Conservation (phyloP, 1,140 invertebrate species). For the Orchesella cincta region DNA sequence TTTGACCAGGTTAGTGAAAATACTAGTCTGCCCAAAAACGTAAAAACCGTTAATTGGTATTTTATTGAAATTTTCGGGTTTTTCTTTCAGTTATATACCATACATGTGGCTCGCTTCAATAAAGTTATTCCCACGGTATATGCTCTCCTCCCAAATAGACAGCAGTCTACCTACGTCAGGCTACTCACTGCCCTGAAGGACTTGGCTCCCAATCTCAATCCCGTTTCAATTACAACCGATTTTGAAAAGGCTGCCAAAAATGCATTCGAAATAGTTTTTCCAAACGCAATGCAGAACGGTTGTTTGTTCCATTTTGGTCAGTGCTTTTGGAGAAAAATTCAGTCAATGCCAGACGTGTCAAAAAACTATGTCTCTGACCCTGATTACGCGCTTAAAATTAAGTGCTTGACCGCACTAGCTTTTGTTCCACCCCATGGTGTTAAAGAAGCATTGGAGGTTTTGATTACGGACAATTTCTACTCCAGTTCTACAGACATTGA, state of each 20-base stretch:
- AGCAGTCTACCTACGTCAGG: conserved; percentile 29
- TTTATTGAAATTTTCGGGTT: background rate
- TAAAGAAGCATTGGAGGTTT: background rate
- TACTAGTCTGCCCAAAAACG: background rate
- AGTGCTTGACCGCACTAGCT: conserved; percentile 28
- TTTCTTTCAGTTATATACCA: conserved; percentile 22
- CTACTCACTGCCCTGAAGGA: conserved; percentile 9
- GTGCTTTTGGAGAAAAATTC: conserved; percentile 23
- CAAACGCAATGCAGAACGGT: background rate
- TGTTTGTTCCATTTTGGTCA: conserved; percentile 34
- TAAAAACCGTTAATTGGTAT: no score
- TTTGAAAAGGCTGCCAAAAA: conserved; percentile 4
- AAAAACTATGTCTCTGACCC: background rate
- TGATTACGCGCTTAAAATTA: conserved; percentile 5
- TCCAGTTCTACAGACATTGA: background rate
- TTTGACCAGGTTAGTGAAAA: background rate
- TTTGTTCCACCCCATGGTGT: conserved; percentile 34
- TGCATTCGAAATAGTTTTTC: conserved; percentile 4
- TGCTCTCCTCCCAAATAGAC: conserved; percentile 37
- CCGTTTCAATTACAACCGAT: background rate
- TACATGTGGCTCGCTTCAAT: conserved; percentile 3
- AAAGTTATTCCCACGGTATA: conserved; percentile 28
- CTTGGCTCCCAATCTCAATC: background rate
- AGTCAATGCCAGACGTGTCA: background rate
- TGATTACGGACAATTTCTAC: background rate